Evolutionary conservation across 1,140 invertebrate species (phyloP).

Genomic region (silkworm (Bombyx mori)): DNA sequence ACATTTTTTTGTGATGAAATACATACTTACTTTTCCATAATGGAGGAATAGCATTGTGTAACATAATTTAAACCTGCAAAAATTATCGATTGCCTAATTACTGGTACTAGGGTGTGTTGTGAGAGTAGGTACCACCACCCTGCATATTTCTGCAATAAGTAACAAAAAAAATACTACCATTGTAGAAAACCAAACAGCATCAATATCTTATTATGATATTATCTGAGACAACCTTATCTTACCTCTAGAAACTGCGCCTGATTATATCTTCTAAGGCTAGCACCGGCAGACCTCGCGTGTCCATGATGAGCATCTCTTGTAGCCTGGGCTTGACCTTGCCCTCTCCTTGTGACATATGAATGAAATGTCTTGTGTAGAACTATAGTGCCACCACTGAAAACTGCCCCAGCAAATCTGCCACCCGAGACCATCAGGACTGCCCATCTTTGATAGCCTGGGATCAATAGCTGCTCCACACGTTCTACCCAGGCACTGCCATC

Average conservation of each 20-base stretch:
- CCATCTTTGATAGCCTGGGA: constrained; percentile 75
- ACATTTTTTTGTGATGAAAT: too few relatives aligned
- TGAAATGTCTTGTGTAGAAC: constrained; percentile 87
- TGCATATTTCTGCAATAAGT: too few relatives aligned
- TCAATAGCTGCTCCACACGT: constrained; percentile 37
- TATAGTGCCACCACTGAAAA: constrained; percentile 77
- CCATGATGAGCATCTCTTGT: constrained; percentile 78
- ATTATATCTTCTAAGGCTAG: constrained; percentile 85
- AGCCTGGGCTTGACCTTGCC: constrained; percentile 85
- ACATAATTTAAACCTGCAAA: too few relatives aligned
- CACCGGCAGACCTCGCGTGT: constrained; percentile 84
- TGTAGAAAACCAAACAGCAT: too few relatives aligned
- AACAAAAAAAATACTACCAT: too few relatives aligned
- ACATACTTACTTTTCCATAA: too few relatives aligned
- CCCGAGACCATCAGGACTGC: constrained; percentile 86
- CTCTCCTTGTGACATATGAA: constrained; percentile 87
- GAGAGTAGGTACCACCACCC: too few relatives aligned
- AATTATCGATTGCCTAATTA: too few relatives aligned
- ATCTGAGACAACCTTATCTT: constrained; percentile 7
- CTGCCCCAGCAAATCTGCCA: constrained; percentile 88
- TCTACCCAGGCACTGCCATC: constrained; percentile 57
- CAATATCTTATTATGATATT: not conserved
- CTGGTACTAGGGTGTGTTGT: too few relatives aligned
- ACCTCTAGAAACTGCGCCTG: constrained; percentile 80
- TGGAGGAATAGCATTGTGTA: too few relatives aligned